These are phyloP conservation scores for Morbakka virulenta DNA, from an alignment of 30 jellyfish, hydroid and myxozoan genomes.

Conservation along the genomic window DNA sequence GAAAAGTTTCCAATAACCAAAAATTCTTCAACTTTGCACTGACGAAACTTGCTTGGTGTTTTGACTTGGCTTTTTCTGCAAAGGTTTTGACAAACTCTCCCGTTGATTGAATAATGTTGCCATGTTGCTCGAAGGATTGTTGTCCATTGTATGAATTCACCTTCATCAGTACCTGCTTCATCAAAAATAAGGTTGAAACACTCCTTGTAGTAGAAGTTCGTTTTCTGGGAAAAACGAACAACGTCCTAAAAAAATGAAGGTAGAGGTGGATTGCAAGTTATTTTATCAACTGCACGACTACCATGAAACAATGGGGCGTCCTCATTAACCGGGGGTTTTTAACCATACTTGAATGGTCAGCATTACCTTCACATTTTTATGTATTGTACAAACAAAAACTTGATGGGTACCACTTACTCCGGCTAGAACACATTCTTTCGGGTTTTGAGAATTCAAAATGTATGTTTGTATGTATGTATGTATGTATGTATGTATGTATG, in stretches of 20 bases:
- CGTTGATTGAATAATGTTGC: too few species aligned
- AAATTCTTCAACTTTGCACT: constrained; percentile 11
- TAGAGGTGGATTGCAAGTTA: constrained; percentile 36
- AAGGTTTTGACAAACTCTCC: too few species aligned
- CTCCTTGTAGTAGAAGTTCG: constrained; percentile 10
- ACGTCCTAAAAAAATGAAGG: constrained; percentile 8
- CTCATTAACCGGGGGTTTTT: constrained; percentile 15
- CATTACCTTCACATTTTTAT: constrained; percentile 52
- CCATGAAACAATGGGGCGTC: constrained; percentile 6
- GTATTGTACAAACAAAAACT: constrained; percentile 67
- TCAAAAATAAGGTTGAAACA: constrained; percentile 20
- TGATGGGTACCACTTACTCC: constrained; percentile 41
- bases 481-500: too few species aligned
- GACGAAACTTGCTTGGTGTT: too few species aligned
- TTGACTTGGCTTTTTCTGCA: too few species aligned
- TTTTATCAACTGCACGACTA: constrained; percentile 15
- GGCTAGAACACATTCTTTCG: constrained; percentile 50
- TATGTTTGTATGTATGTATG: too few species aligned
- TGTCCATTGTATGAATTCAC: too few species aligned
- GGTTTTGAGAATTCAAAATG: too few species aligned
- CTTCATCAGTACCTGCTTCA: constrained; percentile 12
- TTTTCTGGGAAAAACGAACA: constrained; percentile 33
- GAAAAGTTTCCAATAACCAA: constrained; percentile 34
- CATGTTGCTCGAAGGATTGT: too few species aligned
- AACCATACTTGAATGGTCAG: too few species aligned